phyloP scores from a whole-genome alignment of 2,797 vertebrate genomes.

The Tokudaia tokunoshimensis region DNA sequence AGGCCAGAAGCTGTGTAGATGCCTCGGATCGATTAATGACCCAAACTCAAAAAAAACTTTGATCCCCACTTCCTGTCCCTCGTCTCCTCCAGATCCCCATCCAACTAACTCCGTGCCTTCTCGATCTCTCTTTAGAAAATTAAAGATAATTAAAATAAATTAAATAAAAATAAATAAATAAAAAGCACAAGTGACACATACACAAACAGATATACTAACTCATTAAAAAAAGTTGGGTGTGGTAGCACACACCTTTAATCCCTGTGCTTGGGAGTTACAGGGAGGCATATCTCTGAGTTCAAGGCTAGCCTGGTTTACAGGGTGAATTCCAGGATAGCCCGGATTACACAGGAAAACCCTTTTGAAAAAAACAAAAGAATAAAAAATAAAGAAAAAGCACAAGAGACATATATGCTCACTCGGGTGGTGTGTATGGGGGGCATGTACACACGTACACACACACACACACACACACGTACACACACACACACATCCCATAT shows the following conservation, averaged over 20 bases:
- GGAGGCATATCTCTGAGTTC: background rate
- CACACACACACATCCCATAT: background rate
- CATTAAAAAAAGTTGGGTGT: background rate
- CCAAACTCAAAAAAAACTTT: background rate
- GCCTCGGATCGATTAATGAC: background rate
- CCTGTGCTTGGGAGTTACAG: background rate
- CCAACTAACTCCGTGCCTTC: background rate
- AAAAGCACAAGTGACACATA: background rate
- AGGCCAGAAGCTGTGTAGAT: background rate
- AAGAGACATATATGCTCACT: background rate
- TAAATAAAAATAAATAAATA: background rate
- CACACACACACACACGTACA: background rate
- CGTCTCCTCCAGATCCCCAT: background rate
- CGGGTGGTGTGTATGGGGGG: accelerated
- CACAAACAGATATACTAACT: background rate
- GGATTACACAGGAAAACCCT: background rate
- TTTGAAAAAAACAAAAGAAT: background rate
- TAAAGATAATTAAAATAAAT: background rate
- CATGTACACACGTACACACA: too few relatives aligned
- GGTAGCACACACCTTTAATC: too few relatives aligned
- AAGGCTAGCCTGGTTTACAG: background rate
- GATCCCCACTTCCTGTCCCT: background rate
- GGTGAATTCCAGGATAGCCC: background rate
- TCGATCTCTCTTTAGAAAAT: background rate
- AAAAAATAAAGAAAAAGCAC: background rate